Evolutionary conservation across 1,140 invertebrate genomes (phyloP).

Genomic region (Saxidomus purpurata): DNA sequence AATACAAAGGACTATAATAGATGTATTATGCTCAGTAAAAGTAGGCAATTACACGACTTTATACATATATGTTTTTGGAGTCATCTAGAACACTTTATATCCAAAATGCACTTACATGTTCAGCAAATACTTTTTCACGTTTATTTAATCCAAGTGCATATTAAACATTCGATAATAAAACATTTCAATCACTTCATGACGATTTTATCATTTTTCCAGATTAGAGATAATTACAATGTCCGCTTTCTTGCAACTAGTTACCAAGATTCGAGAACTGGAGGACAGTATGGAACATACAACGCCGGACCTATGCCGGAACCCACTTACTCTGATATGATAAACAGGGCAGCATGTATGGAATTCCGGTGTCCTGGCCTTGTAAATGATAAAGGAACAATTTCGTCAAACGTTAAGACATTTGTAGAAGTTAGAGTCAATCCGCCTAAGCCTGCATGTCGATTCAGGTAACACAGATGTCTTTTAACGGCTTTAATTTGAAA

Average conservation of each 20-base stretch:
- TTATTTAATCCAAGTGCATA: too few relatives aligned
- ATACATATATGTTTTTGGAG: too few relatives aligned
- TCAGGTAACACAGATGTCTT: too few relatives aligned
- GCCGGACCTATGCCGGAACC: background rate
- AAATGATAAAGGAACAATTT: background rate
- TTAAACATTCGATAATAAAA: too few relatives aligned
- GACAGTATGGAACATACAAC: conserved; percentile 6
- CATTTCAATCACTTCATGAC: background rate
- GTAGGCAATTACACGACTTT: too few relatives aligned
- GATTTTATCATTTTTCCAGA: background rate
- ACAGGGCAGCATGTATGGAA: conserved; percentile 15
- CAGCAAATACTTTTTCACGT: too few relatives aligned
- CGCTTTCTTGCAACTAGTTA: conserved; percentile 3
- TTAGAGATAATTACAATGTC: background rate
- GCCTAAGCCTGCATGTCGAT: background rate
- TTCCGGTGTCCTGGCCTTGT: conserved; percentile 34
- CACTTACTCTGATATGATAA: background rate
- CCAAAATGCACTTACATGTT: too few relatives aligned
- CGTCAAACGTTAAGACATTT: background rate
- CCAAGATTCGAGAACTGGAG: background rate
- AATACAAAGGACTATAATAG: too few relatives aligned
- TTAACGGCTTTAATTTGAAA: too few relatives aligned
- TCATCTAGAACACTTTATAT: too few relatives aligned
- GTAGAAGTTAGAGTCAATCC: conserved; percentile 17
- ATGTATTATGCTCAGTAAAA: too few relatives aligned